Conservation (phyloP, 2,888 invertebrate genomes). For the Callyntrura guangdongensis region DNA sequence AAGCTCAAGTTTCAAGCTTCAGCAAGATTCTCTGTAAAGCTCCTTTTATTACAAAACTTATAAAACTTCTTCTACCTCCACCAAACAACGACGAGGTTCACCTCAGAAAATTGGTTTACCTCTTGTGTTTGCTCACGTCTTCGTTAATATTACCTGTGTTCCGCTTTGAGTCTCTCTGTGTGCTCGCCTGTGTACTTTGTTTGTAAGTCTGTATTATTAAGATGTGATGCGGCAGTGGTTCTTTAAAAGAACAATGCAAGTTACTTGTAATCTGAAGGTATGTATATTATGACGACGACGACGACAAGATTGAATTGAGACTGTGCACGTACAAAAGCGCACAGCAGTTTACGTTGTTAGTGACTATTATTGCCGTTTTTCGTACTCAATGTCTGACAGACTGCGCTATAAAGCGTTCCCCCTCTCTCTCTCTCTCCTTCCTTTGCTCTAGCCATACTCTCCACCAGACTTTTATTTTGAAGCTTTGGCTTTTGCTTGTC, state of each 20-base stretch:
- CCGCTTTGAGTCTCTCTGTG: neutral
- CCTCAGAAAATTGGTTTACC: conserved; percentile 62
- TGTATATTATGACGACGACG: neutral
- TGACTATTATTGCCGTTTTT: conserved; percentile 20
- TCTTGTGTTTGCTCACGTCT: conserved; percentile 44
- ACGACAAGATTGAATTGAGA: neutral
- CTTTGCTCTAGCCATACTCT: neutral
- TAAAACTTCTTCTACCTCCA: neutral
- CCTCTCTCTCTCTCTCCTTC: neutral
- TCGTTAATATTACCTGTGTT: conserved; percentile 42
- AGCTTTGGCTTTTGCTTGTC: conserved; percentile 21
- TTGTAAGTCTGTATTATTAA: conserved; percentile 12
- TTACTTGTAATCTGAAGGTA: neutral
- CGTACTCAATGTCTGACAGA: conserved; percentile 18
- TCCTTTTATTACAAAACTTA: conserved; percentile 31
- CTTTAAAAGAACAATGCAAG: conserved; percentile 3
- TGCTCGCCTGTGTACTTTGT: neutral
- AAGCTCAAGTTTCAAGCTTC: neutral
- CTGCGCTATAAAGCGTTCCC: conserved; percentile 38
- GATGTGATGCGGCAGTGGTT: conserved; percentile 10
- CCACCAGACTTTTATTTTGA: neutral
- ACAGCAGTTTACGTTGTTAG: neutral
- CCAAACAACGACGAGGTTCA: conserved; percentile 31
- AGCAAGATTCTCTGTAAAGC: neutral
- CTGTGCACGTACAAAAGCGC: neutral